Conservation (phyloP, 2,888 invertebrate genomes). For the Drosophila lacicola region DNA sequence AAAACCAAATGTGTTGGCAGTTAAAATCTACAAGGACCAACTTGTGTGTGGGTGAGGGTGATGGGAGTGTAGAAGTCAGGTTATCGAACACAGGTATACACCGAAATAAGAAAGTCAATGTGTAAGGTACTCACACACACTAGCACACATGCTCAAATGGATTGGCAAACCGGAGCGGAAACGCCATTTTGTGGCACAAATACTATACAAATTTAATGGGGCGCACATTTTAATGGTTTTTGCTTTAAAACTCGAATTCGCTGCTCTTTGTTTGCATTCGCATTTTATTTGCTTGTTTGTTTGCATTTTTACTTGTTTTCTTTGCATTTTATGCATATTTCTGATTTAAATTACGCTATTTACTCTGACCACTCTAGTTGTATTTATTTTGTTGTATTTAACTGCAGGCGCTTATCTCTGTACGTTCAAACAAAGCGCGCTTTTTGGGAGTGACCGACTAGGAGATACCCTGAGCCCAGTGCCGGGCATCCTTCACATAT, state of each 20-base stretch:
- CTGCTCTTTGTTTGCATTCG: constrained; percentile 39
- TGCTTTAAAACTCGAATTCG: constrained; percentile 16
- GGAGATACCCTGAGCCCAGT: not conserved
- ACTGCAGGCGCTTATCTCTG: constrained; percentile 31
- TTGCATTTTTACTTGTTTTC: constrained; percentile 49
- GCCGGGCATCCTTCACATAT: too few species aligned
- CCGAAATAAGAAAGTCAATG: constrained; percentile 46
- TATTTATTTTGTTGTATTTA: constrained; percentile 29
- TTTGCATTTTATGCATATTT: constrained; percentile 66
- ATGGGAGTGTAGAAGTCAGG: constrained; percentile 3
- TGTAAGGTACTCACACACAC: constrained; percentile 17
- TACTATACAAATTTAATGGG: constrained; percentile 75
- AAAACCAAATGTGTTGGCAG: constrained; percentile 35
- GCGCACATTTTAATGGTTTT: constrained; percentile 76
- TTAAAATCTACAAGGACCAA: constrained; percentile 36
- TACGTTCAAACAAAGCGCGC: constrained; percentile 12
- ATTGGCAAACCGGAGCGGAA: constrained; percentile 25
- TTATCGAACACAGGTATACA: constrained; percentile 45
- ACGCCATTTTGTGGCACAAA: constrained; percentile 48
- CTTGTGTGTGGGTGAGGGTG: constrained; percentile 13
- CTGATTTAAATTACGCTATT: constrained; percentile 57
- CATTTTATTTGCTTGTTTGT: constrained; percentile 49
- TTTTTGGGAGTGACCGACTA: not conserved
- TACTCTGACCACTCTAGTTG: constrained; percentile 45
- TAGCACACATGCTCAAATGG: constrained; percentile 2